A percentile compares a stretch with the other conserved stretches of the same genome.
These are phyloP conservation scores for Silurus glanis DNA, from an alignment of 2,113 vertebrate species.

Conservation along the genomic window DNA sequence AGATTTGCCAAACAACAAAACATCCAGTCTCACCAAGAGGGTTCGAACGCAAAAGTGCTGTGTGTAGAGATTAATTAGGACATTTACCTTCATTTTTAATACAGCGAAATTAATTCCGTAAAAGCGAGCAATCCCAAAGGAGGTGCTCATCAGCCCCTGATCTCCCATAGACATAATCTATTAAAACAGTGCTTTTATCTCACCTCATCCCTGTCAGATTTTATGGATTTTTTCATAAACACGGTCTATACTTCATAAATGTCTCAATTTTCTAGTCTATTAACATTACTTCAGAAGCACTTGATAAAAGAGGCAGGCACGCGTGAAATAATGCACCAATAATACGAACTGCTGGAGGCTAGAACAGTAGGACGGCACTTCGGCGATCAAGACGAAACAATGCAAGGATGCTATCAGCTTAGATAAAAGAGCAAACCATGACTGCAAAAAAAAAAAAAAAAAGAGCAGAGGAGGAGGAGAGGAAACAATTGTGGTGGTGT, in stretches of 20 bases:
- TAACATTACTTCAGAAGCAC: conserved; percentile 98
- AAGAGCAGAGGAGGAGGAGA: conserved; percentile 42
- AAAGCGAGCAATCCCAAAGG: conserved; percentile 90
- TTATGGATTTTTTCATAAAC: conserved; percentile 99
- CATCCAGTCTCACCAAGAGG: conserved; percentile 62
- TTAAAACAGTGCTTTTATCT: conserved; percentile 97
- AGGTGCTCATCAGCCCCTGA: conserved; percentile 86
- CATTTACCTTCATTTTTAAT: conserved; percentile 92
- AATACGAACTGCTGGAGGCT: conserved; percentile 90
- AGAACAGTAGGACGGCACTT: conserved; percentile 89
- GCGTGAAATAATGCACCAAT: conserved; percentile 97
- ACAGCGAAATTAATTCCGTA: conserved; percentile 91
- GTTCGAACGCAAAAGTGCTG: conserved; percentile 68
- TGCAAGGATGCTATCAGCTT: conserved; percentile 86
- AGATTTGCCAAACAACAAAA: conserved; percentile 80
- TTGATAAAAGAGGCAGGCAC: conserved; percentile 95
- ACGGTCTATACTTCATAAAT: conserved; percentile 98
- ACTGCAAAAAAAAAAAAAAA: conserved; percentile 66
- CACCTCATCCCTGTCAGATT: conserved; percentile 91
- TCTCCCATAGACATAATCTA: conserved; percentile 91
- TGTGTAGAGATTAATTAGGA: conserved; percentile 94
- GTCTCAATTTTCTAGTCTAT: conserved; percentile 99
- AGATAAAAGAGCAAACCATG: conserved; percentile 92
- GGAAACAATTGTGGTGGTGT: conserved; percentile 73
- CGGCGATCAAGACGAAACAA: conserved; percentile 84